A percentile compares a stretch with the other conserved stretches of the same genome.
Evolutionary conservation across 2,113 vertebrate species (phyloP).

Genomic region (Eidolon helvum): DNA sequence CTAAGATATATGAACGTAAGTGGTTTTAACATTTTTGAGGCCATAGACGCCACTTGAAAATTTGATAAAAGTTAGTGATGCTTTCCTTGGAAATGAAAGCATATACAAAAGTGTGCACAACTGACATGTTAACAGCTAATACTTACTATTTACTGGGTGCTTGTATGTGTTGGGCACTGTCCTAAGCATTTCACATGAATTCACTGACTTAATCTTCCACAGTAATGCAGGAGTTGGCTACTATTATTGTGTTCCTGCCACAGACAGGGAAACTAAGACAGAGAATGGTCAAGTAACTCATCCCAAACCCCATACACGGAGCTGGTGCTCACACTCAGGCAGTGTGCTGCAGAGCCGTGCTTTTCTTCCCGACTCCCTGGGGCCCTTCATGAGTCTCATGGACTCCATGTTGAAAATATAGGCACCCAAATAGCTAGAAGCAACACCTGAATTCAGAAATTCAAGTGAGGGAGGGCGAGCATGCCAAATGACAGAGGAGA

Average conservation of each 20-base stretch:
- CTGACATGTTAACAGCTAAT: neutral
- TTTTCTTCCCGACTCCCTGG: neutral
- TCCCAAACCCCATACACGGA: neutral
- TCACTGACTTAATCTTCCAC: neutral
- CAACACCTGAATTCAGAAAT: neutral
- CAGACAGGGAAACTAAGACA: neutral
- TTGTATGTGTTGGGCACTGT: neutral
- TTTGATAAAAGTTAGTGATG: neutral
- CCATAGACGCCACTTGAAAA: neutral
- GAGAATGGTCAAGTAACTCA: neutral
- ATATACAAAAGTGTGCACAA: fast-evolving
- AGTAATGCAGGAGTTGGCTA: neutral
- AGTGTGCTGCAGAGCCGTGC: neutral
- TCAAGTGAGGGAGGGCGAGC: neutral
- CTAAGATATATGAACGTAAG: neutral
- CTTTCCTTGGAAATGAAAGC: neutral
- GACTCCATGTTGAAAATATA: neutral
- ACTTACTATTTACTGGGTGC: neutral
- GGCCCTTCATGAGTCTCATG: neutral
- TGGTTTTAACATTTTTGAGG: neutral
- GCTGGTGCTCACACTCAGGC: neutral
- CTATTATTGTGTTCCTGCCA: neutral
- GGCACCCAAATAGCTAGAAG: neutral
- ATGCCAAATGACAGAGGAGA: neutral
- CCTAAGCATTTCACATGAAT: neutral